A percentile compares a stretch with the other conserved stretches of the same genome.
Conservation (phyloP, 2,113 vertebrate species). For the Rhinolophus ferrumequinum region DNA sequence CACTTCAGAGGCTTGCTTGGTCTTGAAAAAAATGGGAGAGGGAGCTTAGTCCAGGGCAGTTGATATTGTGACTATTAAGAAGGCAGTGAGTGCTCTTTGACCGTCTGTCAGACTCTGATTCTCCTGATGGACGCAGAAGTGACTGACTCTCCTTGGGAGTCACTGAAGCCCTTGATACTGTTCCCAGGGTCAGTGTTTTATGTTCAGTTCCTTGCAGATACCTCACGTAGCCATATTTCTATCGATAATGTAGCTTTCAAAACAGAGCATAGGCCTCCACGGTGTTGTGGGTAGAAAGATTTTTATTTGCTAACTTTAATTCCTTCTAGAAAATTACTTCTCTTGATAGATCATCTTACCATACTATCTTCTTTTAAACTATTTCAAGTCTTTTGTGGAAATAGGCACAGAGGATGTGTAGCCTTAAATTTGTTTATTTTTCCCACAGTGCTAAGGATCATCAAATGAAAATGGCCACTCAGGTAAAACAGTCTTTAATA, state of each 20-base stretch:
- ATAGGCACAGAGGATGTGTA: not conserved
- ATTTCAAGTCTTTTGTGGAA: not conserved
- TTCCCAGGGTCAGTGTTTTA: not conserved
- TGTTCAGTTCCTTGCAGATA: not conserved
- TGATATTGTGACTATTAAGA: not conserved
- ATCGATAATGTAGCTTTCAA: not conserved
- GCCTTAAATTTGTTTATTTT: not conserved
- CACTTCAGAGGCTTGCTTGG: not conserved
- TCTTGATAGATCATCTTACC: not conserved
- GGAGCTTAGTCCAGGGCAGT: not conserved
- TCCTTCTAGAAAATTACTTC: not conserved
- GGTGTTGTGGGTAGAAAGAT: not conserved
- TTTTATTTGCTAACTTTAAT: slow-evolving; percentile 10
- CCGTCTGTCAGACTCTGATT: not conserved
- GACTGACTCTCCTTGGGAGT: not conserved
- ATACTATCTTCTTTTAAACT: not conserved
- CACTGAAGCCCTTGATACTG: accelerated
- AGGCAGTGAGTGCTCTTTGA: too few species aligned
- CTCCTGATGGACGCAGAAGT: not conserved
- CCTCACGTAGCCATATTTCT: not conserved
- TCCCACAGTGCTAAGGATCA: not conserved
- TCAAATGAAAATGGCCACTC: not conserved
- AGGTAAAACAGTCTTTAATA: not conserved
- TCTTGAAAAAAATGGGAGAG: not conserved
- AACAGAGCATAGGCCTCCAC: not conserved